Evolutionary conservation across 2,113 vertebrate genomes (phyloP).

Genomic region (Glaucidium brasilianum): DNA sequence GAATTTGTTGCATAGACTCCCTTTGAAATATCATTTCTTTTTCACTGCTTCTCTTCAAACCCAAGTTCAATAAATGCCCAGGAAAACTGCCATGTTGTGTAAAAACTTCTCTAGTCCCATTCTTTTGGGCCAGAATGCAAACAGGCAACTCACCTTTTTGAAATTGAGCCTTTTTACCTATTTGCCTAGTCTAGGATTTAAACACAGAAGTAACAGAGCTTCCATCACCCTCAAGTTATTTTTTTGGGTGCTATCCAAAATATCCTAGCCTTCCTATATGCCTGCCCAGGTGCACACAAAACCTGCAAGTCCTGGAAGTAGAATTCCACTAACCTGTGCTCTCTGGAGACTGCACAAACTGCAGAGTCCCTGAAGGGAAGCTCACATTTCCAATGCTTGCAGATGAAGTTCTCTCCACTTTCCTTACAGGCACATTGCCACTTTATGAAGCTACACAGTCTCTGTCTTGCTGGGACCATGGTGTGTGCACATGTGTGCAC

Average conservation of each 20-base stretch:
- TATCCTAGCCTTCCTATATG: background rate
- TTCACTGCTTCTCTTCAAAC: background rate
- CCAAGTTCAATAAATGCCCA: background rate
- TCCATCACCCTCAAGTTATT: background rate
- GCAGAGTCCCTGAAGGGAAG: background rate
- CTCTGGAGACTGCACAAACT: background rate
- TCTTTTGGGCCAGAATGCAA: background rate
- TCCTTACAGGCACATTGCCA: background rate
- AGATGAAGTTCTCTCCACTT: background rate
- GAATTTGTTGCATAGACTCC: background rate
- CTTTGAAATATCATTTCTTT: background rate
- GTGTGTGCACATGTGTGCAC: fast-evolving
- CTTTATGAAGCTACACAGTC: background rate
- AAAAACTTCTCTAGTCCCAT: background rate
- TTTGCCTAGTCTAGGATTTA: background rate
- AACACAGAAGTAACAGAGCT: background rate
- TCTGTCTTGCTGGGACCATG: background rate
- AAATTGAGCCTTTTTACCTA: background rate
- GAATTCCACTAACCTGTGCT: background rate
- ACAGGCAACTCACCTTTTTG: background rate
- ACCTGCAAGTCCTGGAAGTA: background rate
- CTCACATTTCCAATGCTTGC: background rate
- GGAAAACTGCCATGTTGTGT: background rate
- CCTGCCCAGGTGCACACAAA: background rate
- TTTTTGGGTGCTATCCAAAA: background rate